Evolutionary conservation across 2,113 vertebrate species (phyloP), one percentile per base, ranked within the genome.

Genomic region (Anarhynchus alexandrinus): DNA sequence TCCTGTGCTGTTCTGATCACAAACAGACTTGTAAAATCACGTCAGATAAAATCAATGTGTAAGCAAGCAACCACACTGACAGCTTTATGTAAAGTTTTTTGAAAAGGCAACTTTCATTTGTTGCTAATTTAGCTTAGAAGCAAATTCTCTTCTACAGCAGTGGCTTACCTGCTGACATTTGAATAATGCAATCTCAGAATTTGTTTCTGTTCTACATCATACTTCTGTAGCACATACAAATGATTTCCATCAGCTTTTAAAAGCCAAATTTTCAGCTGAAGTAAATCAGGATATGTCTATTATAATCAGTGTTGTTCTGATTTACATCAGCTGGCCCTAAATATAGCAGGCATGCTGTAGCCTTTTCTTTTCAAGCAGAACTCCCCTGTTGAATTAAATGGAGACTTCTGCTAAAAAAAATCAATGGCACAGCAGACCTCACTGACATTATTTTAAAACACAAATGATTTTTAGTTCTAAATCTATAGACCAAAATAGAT

Each of bases 91-190:
- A 76, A 91, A 83, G 52, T 64, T 88, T 84, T 84, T 57, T 74
- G 59, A 82, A 94, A 97, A 95, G 66, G 42, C 67, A 90, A 34
- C 78, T 87, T 96, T 74, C 51, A 59, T 64, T 96, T 42, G 25
- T 64, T 85, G 58, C 65, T 91, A 81, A 86, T 96, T 93, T 96
- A 65, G 62, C 72, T 86, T 67, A 86, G 94, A 88, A 96, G 38
- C 36, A 76, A 93, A 86, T 86, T 47, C 6, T 20, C 30, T 74
- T 47, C 87, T 66, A 21, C 52, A 84, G 59, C 5, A 1, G 32
- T 26, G 36, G 32, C 59, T 94, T 88, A 58, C 86, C 76, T 87
- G 90, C 66, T 89, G 84, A 73, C 59, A 77, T 71, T 90, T 94
- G 64, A 96, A 94, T 57, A 94, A 88, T 69, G 20, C 34, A 80